Evolutionary conservation across 2,797 vertebrate genomes (phyloP).

Genomic region (Microctenopoma stevenorrisi): DNA sequence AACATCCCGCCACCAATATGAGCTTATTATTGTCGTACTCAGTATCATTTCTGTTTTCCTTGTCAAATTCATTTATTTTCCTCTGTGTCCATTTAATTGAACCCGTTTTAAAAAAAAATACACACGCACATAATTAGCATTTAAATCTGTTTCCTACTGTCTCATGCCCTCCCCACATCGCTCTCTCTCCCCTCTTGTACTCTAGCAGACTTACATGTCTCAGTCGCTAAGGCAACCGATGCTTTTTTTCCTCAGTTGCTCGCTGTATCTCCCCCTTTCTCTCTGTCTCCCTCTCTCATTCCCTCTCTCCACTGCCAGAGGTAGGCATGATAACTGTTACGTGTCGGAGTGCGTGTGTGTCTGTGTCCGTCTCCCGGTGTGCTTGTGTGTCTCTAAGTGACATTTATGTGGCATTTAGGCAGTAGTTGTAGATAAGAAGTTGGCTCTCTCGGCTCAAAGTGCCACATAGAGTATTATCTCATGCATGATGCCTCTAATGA

Average conservation of each 20-base stretch:
- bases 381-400: conserved; percentile 52
- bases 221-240: conserved; percentile 89
- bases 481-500: conserved; percentile 64
- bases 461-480: conserved; percentile 55
- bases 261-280: conserved; percentile 76
- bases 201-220: conserved; percentile 81
- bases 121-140: conserved; percentile 82
- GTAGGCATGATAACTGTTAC: conserved; percentile 85
- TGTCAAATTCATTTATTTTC: conserved; percentile 72
- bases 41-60: conserved; percentile 73
- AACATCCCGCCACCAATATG: conserved; percentile 52
- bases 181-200: conserved; percentile 66
- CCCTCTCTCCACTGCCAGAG: conserved; percentile 85
- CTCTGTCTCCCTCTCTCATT: conserved; percentile 81
- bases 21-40: conserved; percentile 68
- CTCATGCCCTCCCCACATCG: conserved; percentile 62
- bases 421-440: conserved; percentile 67
- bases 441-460: conserved; percentile 66
- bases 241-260: conserved; percentile 81
- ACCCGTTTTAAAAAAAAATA: conserved; percentile 66
- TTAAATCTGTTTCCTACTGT: conserved; percentile 82
- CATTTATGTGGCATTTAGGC: conserved; percentile 74
- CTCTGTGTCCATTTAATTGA: conserved; percentile 80
- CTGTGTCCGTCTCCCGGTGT: conserved; percentile 48
- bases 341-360: conserved; percentile 62